Base-by-base conservation (phyloP, 2,888 invertebrate species). In the Carabus problematicus region DNA sequence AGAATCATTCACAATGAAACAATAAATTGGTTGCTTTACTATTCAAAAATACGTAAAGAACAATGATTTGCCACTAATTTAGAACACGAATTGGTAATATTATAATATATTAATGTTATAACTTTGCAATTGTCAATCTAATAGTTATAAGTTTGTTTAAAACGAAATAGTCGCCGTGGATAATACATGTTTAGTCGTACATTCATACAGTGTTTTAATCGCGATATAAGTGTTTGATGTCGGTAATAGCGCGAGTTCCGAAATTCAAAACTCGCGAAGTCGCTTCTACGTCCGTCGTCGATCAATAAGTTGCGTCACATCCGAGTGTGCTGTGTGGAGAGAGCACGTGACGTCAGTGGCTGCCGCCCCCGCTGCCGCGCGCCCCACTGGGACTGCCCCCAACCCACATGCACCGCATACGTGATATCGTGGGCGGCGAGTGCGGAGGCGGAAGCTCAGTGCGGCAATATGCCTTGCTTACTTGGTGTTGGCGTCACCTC, bases 281-380 rank as follows among this genome's bases (percentile, higher is more conserved):
- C 49, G 42, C 55, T 19, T 19, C 54, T 16, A 12, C 43, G 29
- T 29, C n/a, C 61, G 42, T 9, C 19, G 54, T n/a, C 60, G 72
- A 74, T 74, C 74, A 74, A 74, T 74, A 72, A 70, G 71, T 68
- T 73, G 73, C 73, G 74, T 74, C 73, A 74, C 73, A 73, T 74
- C 74, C 74, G 72, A 72, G 60, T 29, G 29, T 56, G 56, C 56
- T 19, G 56, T 56, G 11, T 12, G 29, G 29, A 8, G 12, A 41
- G 54, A 63, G 56, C 59, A 43, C 39, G 66, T 74, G 74, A 74
- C 74, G 74, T 74, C 74, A 74, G 71, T 45, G n/a, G 14, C 39
- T 39, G 39, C 14, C 19, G 42, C 56, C 56, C 39, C 56, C 56
- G 11, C 39, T 54, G 9, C 8, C 8, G n/a, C 56, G 19, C 14